Percentiles rank a stretch among this genome's conserved stretches.
These are phyloP conservation scores for Volucella zonaria DNA, from an alignment of 2,888 invertebrate species.

Conservation along the genomic window DNA sequence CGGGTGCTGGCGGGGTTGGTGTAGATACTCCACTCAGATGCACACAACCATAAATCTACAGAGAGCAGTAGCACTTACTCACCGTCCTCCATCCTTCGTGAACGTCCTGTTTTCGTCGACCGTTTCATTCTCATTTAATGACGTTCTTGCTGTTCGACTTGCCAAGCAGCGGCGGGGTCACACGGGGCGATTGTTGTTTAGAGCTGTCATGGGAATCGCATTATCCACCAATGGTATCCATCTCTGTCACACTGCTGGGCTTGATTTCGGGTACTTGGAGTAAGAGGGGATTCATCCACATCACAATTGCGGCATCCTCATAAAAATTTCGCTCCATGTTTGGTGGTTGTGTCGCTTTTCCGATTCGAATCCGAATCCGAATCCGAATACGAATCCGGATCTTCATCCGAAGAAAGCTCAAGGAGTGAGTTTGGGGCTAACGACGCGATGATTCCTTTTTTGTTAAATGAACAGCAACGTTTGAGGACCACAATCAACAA, in stretches of 20 bases:
- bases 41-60: conserved; percentile 70
- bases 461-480: conserved; percentile 36
- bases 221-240: conserved; percentile 74
- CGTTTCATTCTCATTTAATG: conserved; percentile 52
- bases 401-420: conserved; percentile 66
- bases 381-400: conserved; percentile 39
- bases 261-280: background rate
- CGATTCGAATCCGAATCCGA: conserved; percentile 46
- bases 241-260: conserved; percentile 67
- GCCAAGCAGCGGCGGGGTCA: conserved; percentile 48
- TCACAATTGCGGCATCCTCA: conserved; percentile 44
- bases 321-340: conserved; percentile 63
- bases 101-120: conserved; percentile 26
- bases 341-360: conserved; percentile 57
- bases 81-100: conserved; percentile 49
- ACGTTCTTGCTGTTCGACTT: conserved; percentile 16
- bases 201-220: conserved; percentile 74
- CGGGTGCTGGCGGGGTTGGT: background rate
- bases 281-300: background rate
- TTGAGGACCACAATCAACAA: conserved; percentile 14
- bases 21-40: conserved; percentile 53
- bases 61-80: conserved; percentile 72
- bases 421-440: conserved; percentile 60
- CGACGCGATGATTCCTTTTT: conserved; percentile 44
- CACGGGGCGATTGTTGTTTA: conserved; percentile 67